These are phyloP conservation scores for Drosophila dives DNA, from an alignment of 2,888 invertebrate genomes.

Conservation along the genomic window DNA sequence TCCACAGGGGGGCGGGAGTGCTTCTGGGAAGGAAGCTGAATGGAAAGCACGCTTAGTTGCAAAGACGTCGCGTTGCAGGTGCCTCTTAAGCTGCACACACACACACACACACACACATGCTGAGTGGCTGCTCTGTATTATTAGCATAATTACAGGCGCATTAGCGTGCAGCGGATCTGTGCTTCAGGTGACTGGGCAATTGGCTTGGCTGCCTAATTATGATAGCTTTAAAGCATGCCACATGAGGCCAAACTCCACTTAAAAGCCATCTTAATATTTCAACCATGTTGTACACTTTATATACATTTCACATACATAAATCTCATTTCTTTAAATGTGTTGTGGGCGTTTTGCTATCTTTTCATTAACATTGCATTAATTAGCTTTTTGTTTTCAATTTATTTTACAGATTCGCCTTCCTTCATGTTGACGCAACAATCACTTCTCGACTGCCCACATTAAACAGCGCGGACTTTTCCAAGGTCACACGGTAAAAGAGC, in stretches of 20 bases:
- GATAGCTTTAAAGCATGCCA: constrained; percentile 55
- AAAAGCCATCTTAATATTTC: constrained; percentile 16
- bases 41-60: constrained; percentile 50
- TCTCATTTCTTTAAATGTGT: constrained; percentile 3
- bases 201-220: constrained; percentile 62
- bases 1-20: constrained; percentile 3
- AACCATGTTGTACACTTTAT: constrained; percentile 20
- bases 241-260: constrained; percentile 11
- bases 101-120: neutral
- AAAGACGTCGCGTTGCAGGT: constrained; percentile 51
- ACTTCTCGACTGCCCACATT: constrained; percentile 40
- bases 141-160: constrained; percentile 80
- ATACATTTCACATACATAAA: constrained; percentile 15
- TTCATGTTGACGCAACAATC: constrained; percentile 54
- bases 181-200: constrained; percentile 59
- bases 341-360: neutral
- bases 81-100: constrained; percentile 42
- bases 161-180: constrained; percentile 61
- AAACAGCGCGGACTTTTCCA: constrained; percentile 38
- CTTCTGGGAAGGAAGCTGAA: constrained; percentile 9
- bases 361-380: constrained; percentile 68
- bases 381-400: constrained; percentile 54
- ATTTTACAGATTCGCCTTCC: constrained; percentile 49
- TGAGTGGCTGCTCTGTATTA: constrained; percentile 64
- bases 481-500: constrained; percentile 41